Evolutionary conservation across 2,797 vertebrate genomes (phyloP), one percentile per base, ranked within the genome.

Genomic region (Gallinago nigripennis): DNA sequence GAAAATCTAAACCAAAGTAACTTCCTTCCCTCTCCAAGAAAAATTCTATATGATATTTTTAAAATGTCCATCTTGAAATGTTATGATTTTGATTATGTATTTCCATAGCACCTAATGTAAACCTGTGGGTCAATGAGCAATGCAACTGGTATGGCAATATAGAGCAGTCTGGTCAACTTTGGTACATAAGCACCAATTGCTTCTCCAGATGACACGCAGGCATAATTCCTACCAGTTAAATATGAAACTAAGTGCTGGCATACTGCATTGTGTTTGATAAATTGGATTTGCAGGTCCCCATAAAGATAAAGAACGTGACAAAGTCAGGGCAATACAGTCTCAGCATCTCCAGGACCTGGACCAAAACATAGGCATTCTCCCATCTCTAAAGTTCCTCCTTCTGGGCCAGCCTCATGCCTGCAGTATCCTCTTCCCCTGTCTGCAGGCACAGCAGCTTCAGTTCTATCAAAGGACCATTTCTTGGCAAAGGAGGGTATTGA

Each of bases 51-150:
- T 12, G 8, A 51, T 66, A 6, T 48, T 50, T 50, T 51, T 93
- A 63, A 72, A 77, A 84, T 86, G 41, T 35, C 72, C 68, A 48
- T 95, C 94, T 97, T 95, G 82, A 96, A 82, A 51, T 80, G 66
- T 92, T 95, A 92, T 77, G 76, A 92, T 97, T 94, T 96, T 95
- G 83, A 93, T 97, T 93, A 96, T 94, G 63, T 51, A 63, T 33
- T 10, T 82, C 77, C 48, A 2, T 2, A 70, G 30, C 48, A 12
- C 15, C 24, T 54, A 75, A 60, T 12, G 31, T 83, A 82, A 86
- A 21, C 30, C 35, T 35, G 19, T 75, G 77, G 30, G 54, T n/a
- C 30, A 86, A 61, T 12, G 33, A 91, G 41, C 45, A 91, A 69
- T 23, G 75, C 35, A 83, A 94, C 18, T 8, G 4, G 11, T 54